Evolutionary conservation across 2,113 vertebrate species (phyloP), one percentile per base, ranked within the genome.

Genomic region (Chaetorhynchus papuensis): DNA sequence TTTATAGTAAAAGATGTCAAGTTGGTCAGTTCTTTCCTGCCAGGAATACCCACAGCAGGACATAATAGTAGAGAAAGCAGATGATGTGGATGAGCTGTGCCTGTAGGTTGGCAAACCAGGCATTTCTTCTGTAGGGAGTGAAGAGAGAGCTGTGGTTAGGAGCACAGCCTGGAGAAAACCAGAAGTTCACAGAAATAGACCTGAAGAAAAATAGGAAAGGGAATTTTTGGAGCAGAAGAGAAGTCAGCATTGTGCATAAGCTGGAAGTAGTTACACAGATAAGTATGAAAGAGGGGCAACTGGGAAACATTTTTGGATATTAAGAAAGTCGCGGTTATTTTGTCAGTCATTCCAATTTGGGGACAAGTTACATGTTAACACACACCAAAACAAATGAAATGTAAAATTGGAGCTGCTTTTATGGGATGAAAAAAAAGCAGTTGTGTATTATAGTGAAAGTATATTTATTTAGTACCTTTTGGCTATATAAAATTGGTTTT

Each of bases 401-500:
- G 83, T 93, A 30, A 49, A 63, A 84, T 59, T 77, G 15, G 26
- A 94, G 35, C 26, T 31, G 24, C 50, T 93, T 91, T 80, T 91
- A 61, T 61, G 44, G 20, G 21, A 75, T 41, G 23, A 60, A 89
- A 89, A 84, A 84, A 84, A 65, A 79, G 30, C 64, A 88, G 74
- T 87, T 94, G 19, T 84, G 37, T 92, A 39, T 83, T 91, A 59
- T 24, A 65, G 59, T 56, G 66, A 42, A 82, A 49, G 77, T 93
- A 41, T 95, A 88, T 96, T 97, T 95, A 82, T 91, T 97, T 96
- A 87, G 83, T 95, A 77, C 63, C 84, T 95, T 83, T 96, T 93
- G 90, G 97, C 96, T 96, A 70, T 93, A 89, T 96, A 92, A 97
- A 97, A 97, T 97, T 97, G 93, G 70, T 90, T 95, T 97, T 95